These are phyloP conservation scores for Hoplodrina ambigua DNA, from an alignment of 2,888 invertebrate species.

Conservation along the genomic window DNA sequence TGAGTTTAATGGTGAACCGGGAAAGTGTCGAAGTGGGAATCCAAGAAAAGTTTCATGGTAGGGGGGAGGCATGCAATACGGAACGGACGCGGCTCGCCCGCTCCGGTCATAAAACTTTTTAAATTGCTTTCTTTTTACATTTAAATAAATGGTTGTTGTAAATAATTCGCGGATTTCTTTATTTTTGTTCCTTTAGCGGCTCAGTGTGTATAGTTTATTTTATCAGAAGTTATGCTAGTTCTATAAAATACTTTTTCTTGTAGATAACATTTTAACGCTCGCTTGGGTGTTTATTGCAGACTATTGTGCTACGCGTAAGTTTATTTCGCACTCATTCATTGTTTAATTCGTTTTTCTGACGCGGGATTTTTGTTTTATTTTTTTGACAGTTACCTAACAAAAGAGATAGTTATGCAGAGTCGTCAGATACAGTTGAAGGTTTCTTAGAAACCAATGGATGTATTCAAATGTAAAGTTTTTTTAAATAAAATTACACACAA, in stretches of 20 bases:
- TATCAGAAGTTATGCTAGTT: conserved; percentile 43
- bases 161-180: conserved; percentile 58
- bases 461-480: too few species aligned
- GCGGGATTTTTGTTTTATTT: neutral
- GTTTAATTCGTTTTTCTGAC: neutral
- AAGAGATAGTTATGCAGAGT: too few species aligned
- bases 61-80: conserved; percentile 27
- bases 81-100: conserved; percentile 23
- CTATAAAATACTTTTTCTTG: conserved; percentile 25
- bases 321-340: neutral
- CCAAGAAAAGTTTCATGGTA: conserved; percentile 45
- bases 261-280: conserved; percentile 17
- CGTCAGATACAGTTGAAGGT: too few species aligned
- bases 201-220: conserved; percentile 39
- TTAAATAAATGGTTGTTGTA: conserved; percentile 62
- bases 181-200: conserved; percentile 42
- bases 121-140: conserved; percentile 65
- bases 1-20: conserved; percentile 25
- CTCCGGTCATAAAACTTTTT: conserved; percentile 61
- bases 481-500: too few species aligned
- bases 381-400: neutral
- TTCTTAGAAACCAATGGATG: too few species aligned
- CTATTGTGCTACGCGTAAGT: neutral
- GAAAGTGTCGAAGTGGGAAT: conserved; percentile 38
- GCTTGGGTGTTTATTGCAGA: conserved; percentile 4